Base-by-base conservation (phyloP, 2,797 vertebrate species). In the Vireo griseus region DNA sequence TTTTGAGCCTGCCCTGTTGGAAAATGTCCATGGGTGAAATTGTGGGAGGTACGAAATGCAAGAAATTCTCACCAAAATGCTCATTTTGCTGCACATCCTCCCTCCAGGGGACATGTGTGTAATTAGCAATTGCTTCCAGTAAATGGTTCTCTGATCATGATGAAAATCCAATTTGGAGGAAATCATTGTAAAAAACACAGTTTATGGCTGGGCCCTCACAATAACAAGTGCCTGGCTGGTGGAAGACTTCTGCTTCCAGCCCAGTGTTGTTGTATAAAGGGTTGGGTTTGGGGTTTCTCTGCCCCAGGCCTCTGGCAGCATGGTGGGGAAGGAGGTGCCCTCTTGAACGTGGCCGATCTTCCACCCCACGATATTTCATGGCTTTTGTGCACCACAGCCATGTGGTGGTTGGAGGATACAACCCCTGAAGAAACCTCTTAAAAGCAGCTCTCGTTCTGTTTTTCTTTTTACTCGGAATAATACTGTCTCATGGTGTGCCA, bases 61-160 rank as follows among this genome's bases (percentile, higher is more conserved):
- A 89, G 81, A 75, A 85, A 87, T 86, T 71, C 61, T 39, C 68
- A 80, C 59, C 39, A 80, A 95, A 95, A 85, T 20, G 45, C 61
- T 82, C 37, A 14, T 93, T 95, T 93, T 2, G 3, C 67, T 87
- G 59, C 73, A 51, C 28, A n/a, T 89, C 80, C 65, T 95, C 72
- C 91, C 72, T 85, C 37, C 72, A 95, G 92, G 92, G 78, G 57
- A 94, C 72, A 28, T 25, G 68, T 94, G 72, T 86, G 57, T 91
- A 91, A 78, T 92, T 77, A 78, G 63, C 52, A 90, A 94, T 90
- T 86, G 84, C 76, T 92, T 94, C 77, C 47, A 85, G 84, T 84
- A 94, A 97, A 96, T 76, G 66, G n/a, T 44, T 84, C 48, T 94
- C 90, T 90, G 92, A 91, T 96, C 97, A 68, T 62, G 65, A 90